Evolutionary conservation across 1,140 invertebrate species (phyloP), one percentile per base, ranked within the genome.

Genomic region (Bombus picipes): DNA sequence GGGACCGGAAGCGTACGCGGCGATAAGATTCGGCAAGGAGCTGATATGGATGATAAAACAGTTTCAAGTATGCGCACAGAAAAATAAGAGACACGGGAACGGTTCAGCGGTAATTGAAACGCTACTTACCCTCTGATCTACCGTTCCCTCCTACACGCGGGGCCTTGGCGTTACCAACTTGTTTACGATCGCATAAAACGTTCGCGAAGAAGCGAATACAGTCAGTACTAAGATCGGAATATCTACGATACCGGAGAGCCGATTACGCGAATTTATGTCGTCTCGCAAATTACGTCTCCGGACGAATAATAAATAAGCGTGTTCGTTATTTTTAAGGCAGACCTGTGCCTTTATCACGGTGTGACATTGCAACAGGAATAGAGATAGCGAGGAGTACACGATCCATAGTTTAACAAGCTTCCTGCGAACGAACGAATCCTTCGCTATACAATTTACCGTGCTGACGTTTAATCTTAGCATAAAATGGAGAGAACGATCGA

Each of bases 131-230:
- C 78, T 57, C 28, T 22, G 66, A 57, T 70, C 66, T 39, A 57
- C 12, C 66, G 78, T 71, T 10, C 9, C 71, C 37, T 74, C 80
- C 80, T 43, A 82, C 78, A 32, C 72, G 57, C 9, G 22, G 13
- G 41, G 25, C 47, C 15, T 53, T 53, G 47, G 18, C 83, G n/a
- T 85, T 80, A 74, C 72, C 39, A 84, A 71, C 84, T 88, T 92
- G 90, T 92, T 92, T 89, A 92, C 83, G 87, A 86, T 88, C 89
- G 79, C 87, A 87, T 91, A 87, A 92, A 92, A 88, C 59, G 57
- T 57, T 83, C 66, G 43, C 53, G 34, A 37, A 73, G 39, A 71
- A 25, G 65, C 57, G 65, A 13, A 37, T 18, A 37, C 22, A 22
- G 65, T 68, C 39, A 15, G 74, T 57, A 37, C 4, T 41, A 32